These are phyloP conservation scores for Eurytoma adleriae DNA, from an alignment of 2,888 invertebrate genomes.

Conservation along the genomic window DNA sequence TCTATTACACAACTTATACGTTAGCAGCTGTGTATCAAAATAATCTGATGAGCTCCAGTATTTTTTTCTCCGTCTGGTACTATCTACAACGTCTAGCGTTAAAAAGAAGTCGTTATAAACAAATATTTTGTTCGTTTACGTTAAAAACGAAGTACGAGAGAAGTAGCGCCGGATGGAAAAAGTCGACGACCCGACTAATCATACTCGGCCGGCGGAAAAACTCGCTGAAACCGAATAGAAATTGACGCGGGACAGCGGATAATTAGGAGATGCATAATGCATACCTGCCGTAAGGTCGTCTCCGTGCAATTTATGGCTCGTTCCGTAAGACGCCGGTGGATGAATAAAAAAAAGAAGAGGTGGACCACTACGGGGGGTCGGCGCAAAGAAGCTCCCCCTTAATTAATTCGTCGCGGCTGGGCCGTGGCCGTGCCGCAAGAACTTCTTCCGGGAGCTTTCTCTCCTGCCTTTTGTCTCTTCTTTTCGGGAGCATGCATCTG, in stretches of 20 bases:
- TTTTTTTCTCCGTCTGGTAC: too few species aligned
- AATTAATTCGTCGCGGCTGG: slow-evolving; percentile 42
- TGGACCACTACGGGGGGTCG: not conserved
- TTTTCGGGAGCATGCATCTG: not conserved
- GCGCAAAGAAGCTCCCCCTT: not conserved
- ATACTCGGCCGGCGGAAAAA: not conserved
- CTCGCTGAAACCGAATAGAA: slow-evolving; percentile 29
- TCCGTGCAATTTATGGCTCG: not conserved
- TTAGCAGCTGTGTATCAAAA: too few species aligned
- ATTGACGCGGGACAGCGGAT: slow-evolving; percentile 28
- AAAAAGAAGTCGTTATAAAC: too few species aligned
- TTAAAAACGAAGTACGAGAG: not conserved
- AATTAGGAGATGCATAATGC: slow-evolving; percentile 48
- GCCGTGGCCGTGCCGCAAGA: not conserved
- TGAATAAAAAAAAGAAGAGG: not conserved
- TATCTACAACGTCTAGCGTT: too few species aligned
- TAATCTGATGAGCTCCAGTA: too few species aligned
- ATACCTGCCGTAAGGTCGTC: slow-evolving; percentile 1
- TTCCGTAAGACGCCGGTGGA: not conserved
- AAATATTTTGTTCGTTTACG: too few species aligned
- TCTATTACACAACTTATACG: too few species aligned
- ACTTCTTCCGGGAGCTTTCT: not conserved
- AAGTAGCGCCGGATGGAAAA: slow-evolving; percentile 1
- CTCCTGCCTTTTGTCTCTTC: slow-evolving; percentile 8
- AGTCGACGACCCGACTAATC: not conserved